Conservation (phyloP, 2,113 vertebrate species). For the Isurus oxyrinchus region DNA sequence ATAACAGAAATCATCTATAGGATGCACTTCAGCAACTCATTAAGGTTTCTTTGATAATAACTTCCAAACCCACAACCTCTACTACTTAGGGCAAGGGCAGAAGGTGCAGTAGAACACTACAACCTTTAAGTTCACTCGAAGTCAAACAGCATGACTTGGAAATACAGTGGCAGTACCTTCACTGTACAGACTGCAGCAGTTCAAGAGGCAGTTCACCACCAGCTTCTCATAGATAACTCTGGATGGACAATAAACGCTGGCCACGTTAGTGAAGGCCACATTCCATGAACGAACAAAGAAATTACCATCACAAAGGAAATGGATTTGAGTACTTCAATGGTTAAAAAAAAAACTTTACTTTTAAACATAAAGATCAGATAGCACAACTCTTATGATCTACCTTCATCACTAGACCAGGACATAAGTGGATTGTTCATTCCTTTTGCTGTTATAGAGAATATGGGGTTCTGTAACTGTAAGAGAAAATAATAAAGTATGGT, state of each 20-base stretch:
- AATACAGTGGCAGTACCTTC: neutral
- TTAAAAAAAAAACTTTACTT: neutral
- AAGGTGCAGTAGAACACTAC: too few relatives aligned
- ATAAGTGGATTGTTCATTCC: neutral
- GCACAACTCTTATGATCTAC: neutral
- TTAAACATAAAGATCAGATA: neutral
- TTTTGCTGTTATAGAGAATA: neutral
- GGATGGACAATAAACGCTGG: neutral
- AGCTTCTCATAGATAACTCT: neutral
- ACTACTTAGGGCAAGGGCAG: too few relatives aligned
- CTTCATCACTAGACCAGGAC: constrained; percentile 4
- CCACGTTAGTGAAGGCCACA: too few relatives aligned
- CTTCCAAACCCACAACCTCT: too few relatives aligned
- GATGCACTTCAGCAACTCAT: neutral
- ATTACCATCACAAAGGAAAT: neutral
- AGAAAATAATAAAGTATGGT: neutral
- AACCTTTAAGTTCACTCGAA: neutral
- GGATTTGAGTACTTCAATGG: neutral
- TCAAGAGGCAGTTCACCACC: neutral
- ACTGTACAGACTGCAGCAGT: neutral
- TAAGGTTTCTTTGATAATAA: too few relatives aligned
- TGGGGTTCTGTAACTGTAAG: neutral
- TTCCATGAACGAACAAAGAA: too few relatives aligned
- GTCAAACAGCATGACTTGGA: neutral
- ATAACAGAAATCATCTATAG: neutral